phyloP scores from a whole-genome alignment of 2,888 invertebrate species.

The Gasteruption jaculator region DNA sequence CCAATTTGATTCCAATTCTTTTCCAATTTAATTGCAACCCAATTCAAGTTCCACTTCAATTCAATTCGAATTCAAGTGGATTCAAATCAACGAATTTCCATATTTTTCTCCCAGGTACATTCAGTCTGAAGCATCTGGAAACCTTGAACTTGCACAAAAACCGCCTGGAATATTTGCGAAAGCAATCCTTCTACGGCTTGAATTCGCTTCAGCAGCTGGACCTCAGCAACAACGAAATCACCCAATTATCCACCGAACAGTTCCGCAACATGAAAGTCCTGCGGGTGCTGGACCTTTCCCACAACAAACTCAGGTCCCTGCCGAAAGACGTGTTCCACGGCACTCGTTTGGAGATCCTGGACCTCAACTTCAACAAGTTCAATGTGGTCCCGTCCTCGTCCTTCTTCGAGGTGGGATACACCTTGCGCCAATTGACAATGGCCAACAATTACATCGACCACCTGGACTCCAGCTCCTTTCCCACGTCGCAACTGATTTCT shows the following conservation, averaged over 20 bases:
- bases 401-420: slow-evolving; percentile 74
- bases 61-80: no score
- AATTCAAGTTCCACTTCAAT: no score
- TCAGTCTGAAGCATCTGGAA: slow-evolving; percentile 62
- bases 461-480: slow-evolving; percentile 82
- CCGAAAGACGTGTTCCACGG: slow-evolving; percentile 77
- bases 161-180: slow-evolving; percentile 66
- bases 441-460: slow-evolving; percentile 79
- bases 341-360: slow-evolving; percentile 74
- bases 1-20: no score
- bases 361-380: slow-evolving; percentile 74
- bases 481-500: slow-evolving; percentile 73
- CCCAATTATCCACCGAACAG: slow-evolving; percentile 74
- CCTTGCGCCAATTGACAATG: slow-evolving; percentile 73
- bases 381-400: slow-evolving; percentile 75
- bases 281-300: slow-evolving; percentile 68
- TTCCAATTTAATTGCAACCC: no score
- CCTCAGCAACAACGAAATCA: slow-evolving; percentile 71
- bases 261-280: slow-evolving; percentile 73
- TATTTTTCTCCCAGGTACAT: slow-evolving; percentile 58
- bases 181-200: slow-evolving; percentile 73
- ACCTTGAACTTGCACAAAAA: slow-evolving; percentile 72
- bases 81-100: not conserved
- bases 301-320: slow-evolving; percentile 69
- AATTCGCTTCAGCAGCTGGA: slow-evolving; percentile 74